Conservation (phyloP, 2,113 vertebrate genomes). For the Abramis brama region DNA sequence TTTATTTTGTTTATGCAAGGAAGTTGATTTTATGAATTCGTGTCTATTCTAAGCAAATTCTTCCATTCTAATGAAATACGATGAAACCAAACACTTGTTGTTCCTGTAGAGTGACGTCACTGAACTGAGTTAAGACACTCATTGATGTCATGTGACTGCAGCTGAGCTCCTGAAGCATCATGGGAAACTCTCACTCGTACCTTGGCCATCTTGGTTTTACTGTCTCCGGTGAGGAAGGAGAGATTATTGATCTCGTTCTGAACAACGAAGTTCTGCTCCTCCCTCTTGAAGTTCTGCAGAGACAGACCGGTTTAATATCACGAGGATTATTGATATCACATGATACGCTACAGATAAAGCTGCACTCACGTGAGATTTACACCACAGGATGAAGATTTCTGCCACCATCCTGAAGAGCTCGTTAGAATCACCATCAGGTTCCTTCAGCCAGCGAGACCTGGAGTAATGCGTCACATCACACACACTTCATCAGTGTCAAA, state of each 20-base stretch:
- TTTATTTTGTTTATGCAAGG: too few species aligned
- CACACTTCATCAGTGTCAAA: neutral
- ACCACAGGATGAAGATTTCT: constrained; percentile 98
- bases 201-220: constrained; percentile 98
- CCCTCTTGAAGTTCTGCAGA: constrained; percentile 95
- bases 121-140: too few species aligned
- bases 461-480: neutral
- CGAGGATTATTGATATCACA: too few species aligned
- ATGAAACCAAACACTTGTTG: too few species aligned
- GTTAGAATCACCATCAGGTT: constrained; percentile 89
- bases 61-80: too few species aligned
- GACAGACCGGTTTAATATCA: neutral
- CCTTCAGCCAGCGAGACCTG: constrained; percentile 97
- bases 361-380: constrained; percentile 94
- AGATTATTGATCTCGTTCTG: constrained; percentile 99
- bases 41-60: too few species aligned
- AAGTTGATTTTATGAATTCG: too few species aligned
- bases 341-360: neutral
- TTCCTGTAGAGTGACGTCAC: too few species aligned
- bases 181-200: constrained; percentile 69
- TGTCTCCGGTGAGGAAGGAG: constrained; percentile 96
- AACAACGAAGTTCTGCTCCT: constrained; percentile 99
- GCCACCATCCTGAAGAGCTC: constrained; percentile 98
- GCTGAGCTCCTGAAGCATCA: neutral
- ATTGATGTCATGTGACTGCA: neutral